phyloP scores from a whole-genome alignment of 2,888 invertebrate species.

The Meiosimyza platycephala region DNA sequence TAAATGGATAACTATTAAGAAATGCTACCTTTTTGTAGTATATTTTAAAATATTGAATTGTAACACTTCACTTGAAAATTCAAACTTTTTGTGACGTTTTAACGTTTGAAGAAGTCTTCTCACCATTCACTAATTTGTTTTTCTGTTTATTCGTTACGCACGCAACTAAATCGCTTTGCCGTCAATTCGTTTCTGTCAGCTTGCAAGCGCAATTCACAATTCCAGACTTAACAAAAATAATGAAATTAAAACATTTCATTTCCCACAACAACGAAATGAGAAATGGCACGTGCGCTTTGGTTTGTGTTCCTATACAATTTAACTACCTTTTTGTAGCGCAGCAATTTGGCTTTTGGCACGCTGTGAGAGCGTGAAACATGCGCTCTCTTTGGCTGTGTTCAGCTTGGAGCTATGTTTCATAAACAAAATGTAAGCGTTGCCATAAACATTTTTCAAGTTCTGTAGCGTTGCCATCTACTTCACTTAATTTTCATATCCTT shows the following conservation, averaged over 20 bases:
- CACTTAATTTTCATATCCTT: not conserved
- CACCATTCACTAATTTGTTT: not conserved
- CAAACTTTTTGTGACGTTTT: not conserved
- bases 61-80: not conserved
- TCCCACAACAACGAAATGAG: not conserved
- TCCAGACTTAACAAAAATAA: not conserved
- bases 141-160: not conserved
- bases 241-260: not conserved
- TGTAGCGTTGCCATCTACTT: slow-evolving; percentile 13
- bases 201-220: not conserved
- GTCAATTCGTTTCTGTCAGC: slow-evolving; percentile 23
- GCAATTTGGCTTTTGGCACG: slow-evolving; percentile 10
- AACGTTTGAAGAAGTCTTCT: not conserved
- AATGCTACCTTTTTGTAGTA: not conserved
- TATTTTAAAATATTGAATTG: not conserved
- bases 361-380: not conserved
- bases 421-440: too few species aligned
- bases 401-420: not conserved
- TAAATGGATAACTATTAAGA: not conserved
- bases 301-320: too few species aligned
- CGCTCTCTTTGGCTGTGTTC: slow-evolving; percentile 8
- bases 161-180: slow-evolving; percentile 9
- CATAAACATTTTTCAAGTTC: too few species aligned
- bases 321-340: too few species aligned
- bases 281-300: not conserved